A percentile compares a stretch with the other conserved stretches of the same genome.
Conservation (phyloP, 64 coral and sea anemone species). For the Cladopsammia gracilis region DNA sequence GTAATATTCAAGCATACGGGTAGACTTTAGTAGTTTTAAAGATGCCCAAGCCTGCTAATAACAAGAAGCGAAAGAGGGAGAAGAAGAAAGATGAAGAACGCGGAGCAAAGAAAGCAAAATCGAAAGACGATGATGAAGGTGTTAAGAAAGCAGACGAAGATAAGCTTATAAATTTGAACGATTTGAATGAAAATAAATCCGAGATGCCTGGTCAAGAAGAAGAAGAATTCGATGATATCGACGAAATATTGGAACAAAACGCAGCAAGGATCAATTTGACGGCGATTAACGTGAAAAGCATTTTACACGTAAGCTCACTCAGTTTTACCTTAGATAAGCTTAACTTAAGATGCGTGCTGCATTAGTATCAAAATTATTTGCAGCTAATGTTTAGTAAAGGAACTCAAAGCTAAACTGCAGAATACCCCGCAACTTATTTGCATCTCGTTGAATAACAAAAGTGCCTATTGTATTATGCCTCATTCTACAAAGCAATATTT, state of each 20-base stretch:
- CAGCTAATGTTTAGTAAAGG: too few relatives aligned
- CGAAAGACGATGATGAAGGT: conserved; percentile 9
- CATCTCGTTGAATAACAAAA: too few relatives aligned
- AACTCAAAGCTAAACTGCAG: too few relatives aligned
- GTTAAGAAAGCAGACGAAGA: background rate
- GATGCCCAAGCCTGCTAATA: conserved; percentile 62
- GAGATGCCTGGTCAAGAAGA: background rate
- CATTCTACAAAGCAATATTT: too few relatives aligned
- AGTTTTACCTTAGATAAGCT: too few relatives aligned
- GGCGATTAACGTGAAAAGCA: conserved; percentile 65
- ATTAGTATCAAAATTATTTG: too few relatives aligned
- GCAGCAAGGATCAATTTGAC: conserved; percentile 71
- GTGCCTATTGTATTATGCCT: too few relatives aligned
- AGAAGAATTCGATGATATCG: conserved; percentile 28
- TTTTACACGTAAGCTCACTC: conserved; percentile 67
- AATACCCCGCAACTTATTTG: too few relatives aligned
- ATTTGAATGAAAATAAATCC: background rate
- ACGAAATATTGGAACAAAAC: conserved; percentile 62
- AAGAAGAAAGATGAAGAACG: conserved; percentile 37
- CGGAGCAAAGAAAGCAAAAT: conserved; percentile 38
- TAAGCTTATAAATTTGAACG: background rate
- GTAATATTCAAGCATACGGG: background rate
- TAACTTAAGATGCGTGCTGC: too few relatives aligned
- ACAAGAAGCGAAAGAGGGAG: conserved; percentile 64
- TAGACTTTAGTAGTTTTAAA: background rate